These are phyloP conservation scores for Nemoura dubitans DNA, from an alignment of 2,888 invertebrate genomes.

Conservation along the genomic window DNA sequence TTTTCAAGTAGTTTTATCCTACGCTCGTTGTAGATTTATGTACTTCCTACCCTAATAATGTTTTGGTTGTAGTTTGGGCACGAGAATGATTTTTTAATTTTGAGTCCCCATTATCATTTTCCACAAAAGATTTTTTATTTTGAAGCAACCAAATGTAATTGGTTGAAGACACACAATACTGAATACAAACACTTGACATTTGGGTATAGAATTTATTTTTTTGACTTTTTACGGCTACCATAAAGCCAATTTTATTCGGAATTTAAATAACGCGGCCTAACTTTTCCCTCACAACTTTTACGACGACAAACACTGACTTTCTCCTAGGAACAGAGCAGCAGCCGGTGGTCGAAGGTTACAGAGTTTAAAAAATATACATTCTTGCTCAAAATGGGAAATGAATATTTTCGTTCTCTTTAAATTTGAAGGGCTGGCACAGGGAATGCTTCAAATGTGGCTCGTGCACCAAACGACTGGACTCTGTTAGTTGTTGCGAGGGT, in stretches of 20 bases:
- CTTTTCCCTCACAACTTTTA: neutral
- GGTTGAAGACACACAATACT: constrained; percentile 2
- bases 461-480: constrained; percentile 88
- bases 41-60: neutral
- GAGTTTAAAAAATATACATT: neutral
- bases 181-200: neutral
- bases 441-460: constrained; percentile 93
- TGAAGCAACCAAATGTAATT: constrained; percentile 21
- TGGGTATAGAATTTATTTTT: neutral
- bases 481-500: constrained; percentile 91
- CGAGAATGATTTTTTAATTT: constrained; percentile 20
- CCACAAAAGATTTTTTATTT: neutral
- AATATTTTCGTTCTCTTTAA: constrained; percentile 44
- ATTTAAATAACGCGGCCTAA: neutral
- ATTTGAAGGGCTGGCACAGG: constrained; percentile 86
- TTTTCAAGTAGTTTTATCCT: neutral
- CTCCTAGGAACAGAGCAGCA: neutral
- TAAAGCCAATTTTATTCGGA: constrained; percentile 1
- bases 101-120: neutral
- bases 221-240: neutral
- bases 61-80: neutral
- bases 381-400: neutral
- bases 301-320: neutral
- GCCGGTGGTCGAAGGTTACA: neutral
- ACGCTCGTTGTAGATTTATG: constrained; percentile 29